Evolutionary conservation across 2,888 invertebrate genomes (phyloP), one percentile per base, ranked within the genome.

Genomic region (Orgyia antiqua): DNA sequence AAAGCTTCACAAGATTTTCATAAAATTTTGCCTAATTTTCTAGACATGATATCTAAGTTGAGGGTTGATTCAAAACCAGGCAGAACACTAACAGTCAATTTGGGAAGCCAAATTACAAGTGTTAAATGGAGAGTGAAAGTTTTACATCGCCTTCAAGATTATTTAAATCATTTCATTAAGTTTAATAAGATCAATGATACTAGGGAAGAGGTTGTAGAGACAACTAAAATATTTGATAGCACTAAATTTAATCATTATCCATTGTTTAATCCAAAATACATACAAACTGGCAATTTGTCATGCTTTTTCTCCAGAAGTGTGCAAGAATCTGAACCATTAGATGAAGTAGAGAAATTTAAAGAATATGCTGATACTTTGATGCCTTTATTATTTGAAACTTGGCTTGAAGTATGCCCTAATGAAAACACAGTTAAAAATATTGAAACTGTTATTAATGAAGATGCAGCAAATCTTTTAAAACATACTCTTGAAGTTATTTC

Each of bases 1-100:
- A 82, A 94, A 26, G 87, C 96, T 2, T 89, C 91, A 0, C 75
- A 87, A 31, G 89, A 92, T 58, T 90, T 91, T 34, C 88, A 89
- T 31, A 91, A 90, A 68, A 89, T 97, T 2, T 86, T 97, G 33
- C 89, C 91, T 0, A 93, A 93, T 62, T 94, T 97, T 52, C 79
- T 97, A 6, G 92, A 94, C 47, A 92, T 97, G 88, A 94, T 97
- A 61, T 96, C 96, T 0, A 92, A 90, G 45, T 70, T 92, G 23
- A 80, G 90, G 29, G 77, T 87, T 8, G 91, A 92, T 61, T 87
- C 89, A 2, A 89, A 88, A 36, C 87, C 90, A n/a, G 90, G 89
- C 10, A 87, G 94, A 46, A 90, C 91, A 21, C 77, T 95, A 6
- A 90, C 90, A 6, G 84, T 92, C 0, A 92, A 92, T 58, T 82